phyloP scores from a whole-genome alignment of 2,888 invertebrate species.

The Trissoscelio sp. region DNA sequence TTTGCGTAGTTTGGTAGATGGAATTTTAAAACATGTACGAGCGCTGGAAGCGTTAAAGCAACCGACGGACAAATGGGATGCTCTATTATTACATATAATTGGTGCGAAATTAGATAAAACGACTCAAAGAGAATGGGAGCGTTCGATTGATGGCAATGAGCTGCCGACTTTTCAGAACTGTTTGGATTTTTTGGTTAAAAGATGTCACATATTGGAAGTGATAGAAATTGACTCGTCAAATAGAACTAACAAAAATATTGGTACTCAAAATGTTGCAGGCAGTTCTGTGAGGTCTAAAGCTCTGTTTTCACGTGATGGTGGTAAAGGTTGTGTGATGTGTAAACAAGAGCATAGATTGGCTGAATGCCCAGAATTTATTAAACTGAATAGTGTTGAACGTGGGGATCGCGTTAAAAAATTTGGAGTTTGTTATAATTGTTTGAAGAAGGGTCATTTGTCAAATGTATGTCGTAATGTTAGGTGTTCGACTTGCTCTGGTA shows the following conservation, averaged over 20 bases:
- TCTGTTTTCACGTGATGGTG: background rate
- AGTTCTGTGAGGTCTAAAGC: constrained; percentile 2
- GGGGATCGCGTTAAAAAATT: background rate
- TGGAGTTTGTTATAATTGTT: constrained; percentile 8
- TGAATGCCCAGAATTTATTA: constrained; percentile 22
- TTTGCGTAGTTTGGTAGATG: background rate
- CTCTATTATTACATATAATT: constrained; percentile 6
- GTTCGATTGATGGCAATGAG: constrained; percentile 1
- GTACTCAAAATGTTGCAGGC: background rate
- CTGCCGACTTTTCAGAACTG: constrained; percentile 5
- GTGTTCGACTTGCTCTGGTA: constrained; percentile 1
- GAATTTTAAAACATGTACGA: background rate
- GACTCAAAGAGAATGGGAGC: background rate
- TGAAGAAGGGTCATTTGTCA: background rate
- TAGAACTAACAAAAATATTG: background rate
- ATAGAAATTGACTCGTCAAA: background rate
- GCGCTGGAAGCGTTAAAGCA: background rate
- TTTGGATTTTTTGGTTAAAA: background rate
- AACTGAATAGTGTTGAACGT: constrained; percentile 8
- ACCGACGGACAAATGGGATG: constrained; percentile 24
- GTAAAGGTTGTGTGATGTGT: constrained; percentile 2
- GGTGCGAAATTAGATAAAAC: constrained; percentile 16
- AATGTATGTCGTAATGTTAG: background rate
- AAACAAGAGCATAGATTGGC: constrained; percentile 4
- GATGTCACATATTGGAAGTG: background rate